A percentile compares a stretch with the other conserved stretches of the same genome.
These are phyloP conservation scores for Tipula lateralis DNA, from an alignment of 2,888 invertebrate species.

Conservation along the genomic window DNA sequence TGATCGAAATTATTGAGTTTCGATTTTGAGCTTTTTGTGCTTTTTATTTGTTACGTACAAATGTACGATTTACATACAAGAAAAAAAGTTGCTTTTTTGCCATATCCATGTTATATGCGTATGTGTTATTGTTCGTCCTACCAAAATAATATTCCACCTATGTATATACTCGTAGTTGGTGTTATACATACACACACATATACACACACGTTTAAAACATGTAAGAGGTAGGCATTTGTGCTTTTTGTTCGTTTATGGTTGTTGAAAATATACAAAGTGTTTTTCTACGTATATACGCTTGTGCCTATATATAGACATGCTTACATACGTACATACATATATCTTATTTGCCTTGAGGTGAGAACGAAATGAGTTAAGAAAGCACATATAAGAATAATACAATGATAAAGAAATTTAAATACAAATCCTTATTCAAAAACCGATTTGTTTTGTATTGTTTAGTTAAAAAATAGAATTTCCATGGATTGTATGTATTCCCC, in stretches of 20 bases:
- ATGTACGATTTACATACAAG: too few species aligned
- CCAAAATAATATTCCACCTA: not conserved
- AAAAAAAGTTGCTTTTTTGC: not conserved
- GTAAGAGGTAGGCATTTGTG: not conserved
- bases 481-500: not conserved
- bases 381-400: not conserved
- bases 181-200: not conserved
- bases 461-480: not conserved
- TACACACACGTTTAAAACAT: not conserved
- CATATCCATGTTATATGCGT: not conserved
- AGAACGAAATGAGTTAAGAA: not conserved
- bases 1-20: conserved; percentile 19
- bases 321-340: not conserved
- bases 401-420: conserved; percentile 24
- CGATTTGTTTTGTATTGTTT: not conserved
- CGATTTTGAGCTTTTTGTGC: not conserved
- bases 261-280: not conserved
- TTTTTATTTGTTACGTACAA: not conserved
- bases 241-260: not conserved
- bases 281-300: not conserved
- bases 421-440: conserved; percentile 4
- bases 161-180: too few species aligned
- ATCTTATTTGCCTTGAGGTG: not conserved
- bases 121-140: not conserved
- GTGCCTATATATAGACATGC: too few species aligned